These are phyloP conservation scores for Mythimna lalbum DNA, from an alignment of 2,888 invertebrate genomes.

Conservation along the genomic window DNA sequence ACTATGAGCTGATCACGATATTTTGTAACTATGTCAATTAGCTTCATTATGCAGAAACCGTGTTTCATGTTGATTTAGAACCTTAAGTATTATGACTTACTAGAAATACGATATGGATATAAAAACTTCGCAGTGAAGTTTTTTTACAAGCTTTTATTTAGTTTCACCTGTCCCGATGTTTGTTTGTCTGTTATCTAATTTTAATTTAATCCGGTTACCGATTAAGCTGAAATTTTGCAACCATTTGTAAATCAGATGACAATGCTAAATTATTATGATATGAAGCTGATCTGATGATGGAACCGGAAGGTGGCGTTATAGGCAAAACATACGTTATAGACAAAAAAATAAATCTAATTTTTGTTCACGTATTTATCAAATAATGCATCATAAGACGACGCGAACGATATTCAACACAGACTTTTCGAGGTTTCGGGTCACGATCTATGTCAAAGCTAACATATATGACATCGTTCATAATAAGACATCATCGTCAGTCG, in stretches of 20 bases:
- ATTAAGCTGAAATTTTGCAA: too few relatives aligned
- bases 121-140: neutral
- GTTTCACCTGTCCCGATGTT: too few relatives aligned
- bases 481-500: constrained; percentile 42
- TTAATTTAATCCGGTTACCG: too few relatives aligned
- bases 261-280: too few relatives aligned
- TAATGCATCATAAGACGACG: constrained; percentile 14
- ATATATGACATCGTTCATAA: constrained; percentile 69
- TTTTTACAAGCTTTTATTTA: neutral
- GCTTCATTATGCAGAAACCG: constrained; percentile 20
- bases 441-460: constrained; percentile 66
- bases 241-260: too few relatives aligned
- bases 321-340: too few relatives aligned
- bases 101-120: neutral
- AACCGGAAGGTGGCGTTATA: too few relatives aligned
- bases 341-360: too few relatives aligned
- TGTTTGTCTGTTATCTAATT: too few relatives aligned
- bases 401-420: constrained; percentile 18
- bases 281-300: too few relatives aligned
- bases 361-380: constrained; percentile 18
- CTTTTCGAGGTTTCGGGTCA: constrained; percentile 61
- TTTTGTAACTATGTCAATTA: constrained; percentile 29
- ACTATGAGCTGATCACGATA: constrained; percentile 41
- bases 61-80: neutral
- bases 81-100: neutral